Evolutionary conservation across 2,888 invertebrate genomes (phyloP), one percentile per base, ranked within the genome.

Genomic region (Agrotis segetum): DNA sequence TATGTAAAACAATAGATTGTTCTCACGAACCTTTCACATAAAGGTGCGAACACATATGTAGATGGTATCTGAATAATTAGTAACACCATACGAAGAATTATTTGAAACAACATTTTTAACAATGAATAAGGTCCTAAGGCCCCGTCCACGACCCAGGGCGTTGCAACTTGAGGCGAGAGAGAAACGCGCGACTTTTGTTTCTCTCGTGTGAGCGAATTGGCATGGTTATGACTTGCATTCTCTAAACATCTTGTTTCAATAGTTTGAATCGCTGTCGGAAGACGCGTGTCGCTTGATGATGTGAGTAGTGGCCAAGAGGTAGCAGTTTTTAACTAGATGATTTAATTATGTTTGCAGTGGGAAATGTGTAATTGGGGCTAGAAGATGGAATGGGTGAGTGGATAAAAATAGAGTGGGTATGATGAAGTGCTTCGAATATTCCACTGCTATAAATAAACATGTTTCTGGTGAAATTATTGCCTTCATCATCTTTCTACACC

Each of bases 41-140:
- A 76, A 86, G 82, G 84, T 86, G 85, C 69, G 84, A 86, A 87
- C 77, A 76, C 76, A 80, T 66, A 69, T 75, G 83, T 82, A 78
- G 79, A 82, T 82, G 69, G 64, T 63, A 83, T 84, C 67, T 29
- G 78, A 77, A 82, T 79, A 79, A 79, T 79, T 79, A 79, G 82
- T 78, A 79, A 60, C 62, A 72, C 58, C 67, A 68, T 68, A 82
- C 72, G 65, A 78, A 78, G 59, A 61, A 65, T 84, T 71, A 85
- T 79, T 74, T 71, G 79, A 58, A 56, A 55, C 59, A 84, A 67
- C 56, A 49, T 61, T 76, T 71, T 69, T 72, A 83, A 83, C 82
- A 84, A 83, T 83, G 79, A 71, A 71, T 52, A 76, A 56, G 59
- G 55, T 77, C 61, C 71, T 58, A 68, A 67, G 9, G 40, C 40